Conservation (phyloP, 1,140 invertebrate species). For the Drosophila subpulchrella region DNA sequence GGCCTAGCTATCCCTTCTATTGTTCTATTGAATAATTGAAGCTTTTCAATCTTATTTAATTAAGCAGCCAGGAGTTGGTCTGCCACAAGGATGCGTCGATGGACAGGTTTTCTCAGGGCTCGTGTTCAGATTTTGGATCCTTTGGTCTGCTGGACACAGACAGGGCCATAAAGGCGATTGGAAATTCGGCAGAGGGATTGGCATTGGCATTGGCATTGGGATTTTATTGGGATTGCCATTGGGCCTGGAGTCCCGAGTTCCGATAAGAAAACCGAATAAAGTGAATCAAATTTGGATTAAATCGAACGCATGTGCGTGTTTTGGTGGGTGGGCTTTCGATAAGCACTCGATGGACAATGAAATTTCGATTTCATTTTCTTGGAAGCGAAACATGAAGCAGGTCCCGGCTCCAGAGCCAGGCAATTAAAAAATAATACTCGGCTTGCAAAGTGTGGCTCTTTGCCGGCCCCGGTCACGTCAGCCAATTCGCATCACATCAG, state of each 20-base stretch:
- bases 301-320: slow-evolving; percentile 41
- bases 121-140: slow-evolving; percentile 18
- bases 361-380: slow-evolving; percentile 30
- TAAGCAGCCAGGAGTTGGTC: slow-evolving; percentile 30
- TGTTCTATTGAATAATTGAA: slow-evolving; percentile 64
- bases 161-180: slow-evolving; percentile 23
- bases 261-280: slow-evolving; percentile 21
- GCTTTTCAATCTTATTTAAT: slow-evolving; percentile 65
- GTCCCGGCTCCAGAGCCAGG: too few species aligned
- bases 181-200: neutral
- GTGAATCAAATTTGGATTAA: slow-evolving; percentile 53
- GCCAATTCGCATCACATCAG: slow-evolving; percentile 13
- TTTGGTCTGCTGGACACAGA: slow-evolving; percentile 40
- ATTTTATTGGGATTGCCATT: neutral
- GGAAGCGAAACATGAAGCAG: neutral
- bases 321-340: slow-evolving; percentile 5
- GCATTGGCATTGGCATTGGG: neutral
- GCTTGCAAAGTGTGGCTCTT: slow-evolving; percentile 13
- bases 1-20: slow-evolving; percentile 23
- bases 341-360: slow-evolving; percentile 35
- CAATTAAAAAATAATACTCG: slow-evolving; percentile 38
- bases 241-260: neutral
- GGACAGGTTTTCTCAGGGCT: slow-evolving; percentile 24
- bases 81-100: slow-evolving; percentile 24
- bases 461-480: slow-evolving; percentile 27